Conservation (phyloP, 2,113 vertebrate genomes). For the Apeltes quadracus region DNA sequence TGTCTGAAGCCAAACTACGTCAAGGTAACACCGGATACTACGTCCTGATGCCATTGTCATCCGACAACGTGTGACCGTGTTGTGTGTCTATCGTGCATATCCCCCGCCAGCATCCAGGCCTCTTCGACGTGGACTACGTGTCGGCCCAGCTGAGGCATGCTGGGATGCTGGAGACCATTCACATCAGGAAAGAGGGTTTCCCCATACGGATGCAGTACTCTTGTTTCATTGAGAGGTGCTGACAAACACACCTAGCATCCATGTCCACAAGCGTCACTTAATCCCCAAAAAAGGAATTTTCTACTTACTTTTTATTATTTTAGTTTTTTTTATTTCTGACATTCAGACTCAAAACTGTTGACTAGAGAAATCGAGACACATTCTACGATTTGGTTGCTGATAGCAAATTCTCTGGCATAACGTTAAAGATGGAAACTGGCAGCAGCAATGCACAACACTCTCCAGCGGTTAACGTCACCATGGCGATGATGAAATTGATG, state of each 20-base stretch:
- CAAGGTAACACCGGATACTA: conserved; percentile 79
- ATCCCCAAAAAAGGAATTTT: neutral
- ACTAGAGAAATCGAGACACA: neutral
- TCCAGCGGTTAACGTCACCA: neutral
- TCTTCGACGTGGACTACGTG: conserved; percentile 90
- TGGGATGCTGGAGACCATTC: conserved; percentile 86
- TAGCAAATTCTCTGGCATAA: neutral
- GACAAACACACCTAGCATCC: neutral
- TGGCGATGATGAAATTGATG: neutral
- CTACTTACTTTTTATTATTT: too few species aligned
- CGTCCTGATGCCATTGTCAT: neutral
- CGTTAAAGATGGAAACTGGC: neutral
- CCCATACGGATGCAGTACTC: conserved; percentile 83
- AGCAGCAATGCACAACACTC: neutral
- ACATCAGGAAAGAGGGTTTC: conserved; percentile 84
- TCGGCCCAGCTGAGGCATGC: conserved; percentile 85
- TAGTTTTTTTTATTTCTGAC: neutral
- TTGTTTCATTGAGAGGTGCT: conserved; percentile 86
- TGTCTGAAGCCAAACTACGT: conserved; percentile 88
- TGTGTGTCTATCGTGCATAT: neutral
- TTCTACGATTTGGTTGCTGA: neutral
- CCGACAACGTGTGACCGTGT: neutral
- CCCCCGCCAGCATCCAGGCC: conserved; percentile 79
- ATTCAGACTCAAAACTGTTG: neutral
- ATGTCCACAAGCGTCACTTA: neutral